A percentile compares a stretch with the other conserved stretches of the same genome.
Conservation (phyloP, 2,888 invertebrate species). For the Mimachlamys varia region DNA sequence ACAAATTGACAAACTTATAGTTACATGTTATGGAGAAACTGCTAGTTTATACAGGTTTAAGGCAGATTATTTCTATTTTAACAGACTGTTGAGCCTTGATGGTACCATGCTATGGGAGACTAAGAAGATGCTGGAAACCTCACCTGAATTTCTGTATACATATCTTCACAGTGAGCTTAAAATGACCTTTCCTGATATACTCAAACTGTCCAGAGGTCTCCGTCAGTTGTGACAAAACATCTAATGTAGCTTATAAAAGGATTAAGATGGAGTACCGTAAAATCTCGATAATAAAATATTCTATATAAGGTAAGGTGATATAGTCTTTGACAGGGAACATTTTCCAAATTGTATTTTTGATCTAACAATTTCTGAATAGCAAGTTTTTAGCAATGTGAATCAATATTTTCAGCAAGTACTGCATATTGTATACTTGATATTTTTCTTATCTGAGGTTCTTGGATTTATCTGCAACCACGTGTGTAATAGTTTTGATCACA, state of each 20-base stretch:
- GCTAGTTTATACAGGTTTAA: background rate
- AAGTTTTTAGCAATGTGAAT: too few relatives aligned
- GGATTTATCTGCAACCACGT: too few relatives aligned
- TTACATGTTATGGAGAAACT: background rate
- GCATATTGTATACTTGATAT: too few relatives aligned
- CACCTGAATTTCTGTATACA: conserved; percentile 76
- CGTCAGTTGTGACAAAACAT: background rate
- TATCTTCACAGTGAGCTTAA: conserved; percentile 65
- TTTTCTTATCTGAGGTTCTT: too few relatives aligned
- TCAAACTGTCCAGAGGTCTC: conserved; percentile 48
- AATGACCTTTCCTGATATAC: conserved; percentile 53
- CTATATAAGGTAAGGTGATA: background rate
- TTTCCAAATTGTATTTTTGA: too few relatives aligned
- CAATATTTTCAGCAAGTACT: too few relatives aligned
- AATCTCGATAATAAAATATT: too few relatives aligned
- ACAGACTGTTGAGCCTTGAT: background rate
- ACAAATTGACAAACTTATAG: background rate
- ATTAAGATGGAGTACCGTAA: too few relatives aligned
- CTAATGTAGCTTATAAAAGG: too few relatives aligned
- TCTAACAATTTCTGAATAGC: too few relatives aligned
- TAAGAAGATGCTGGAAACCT: conserved; percentile 49
- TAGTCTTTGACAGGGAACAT: background rate
- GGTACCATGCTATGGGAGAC: background rate
- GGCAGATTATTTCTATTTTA: too few relatives aligned
- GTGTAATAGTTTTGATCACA: too few relatives aligned